phyloP scores from a whole-genome alignment of 2,888 invertebrate genomes.

The Octonoba sinensis region DNA sequence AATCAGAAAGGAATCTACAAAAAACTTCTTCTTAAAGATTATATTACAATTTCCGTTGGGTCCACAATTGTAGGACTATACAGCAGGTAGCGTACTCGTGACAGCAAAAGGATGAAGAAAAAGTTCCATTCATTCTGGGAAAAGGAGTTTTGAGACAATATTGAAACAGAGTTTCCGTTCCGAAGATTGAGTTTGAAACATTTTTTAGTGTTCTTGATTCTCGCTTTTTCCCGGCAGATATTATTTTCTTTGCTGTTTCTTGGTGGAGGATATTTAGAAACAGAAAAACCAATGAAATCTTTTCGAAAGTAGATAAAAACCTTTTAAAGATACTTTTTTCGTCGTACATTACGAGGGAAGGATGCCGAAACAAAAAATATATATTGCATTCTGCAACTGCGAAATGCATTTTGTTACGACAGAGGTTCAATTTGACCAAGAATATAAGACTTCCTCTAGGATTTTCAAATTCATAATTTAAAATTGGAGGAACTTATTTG shows the following conservation, averaged over 20 bases:
- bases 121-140: not conserved
- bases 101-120: not conserved
- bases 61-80: slow-evolving; percentile 38
- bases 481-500: too few relatives aligned
- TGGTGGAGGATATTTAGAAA: too few relatives aligned
- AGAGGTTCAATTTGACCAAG: too few relatives aligned
- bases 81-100: slow-evolving; percentile 32
- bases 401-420: too few relatives aligned
- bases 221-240: slow-evolving; percentile 18
- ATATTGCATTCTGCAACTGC: too few relatives aligned
- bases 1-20: not conserved
- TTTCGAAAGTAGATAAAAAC: too few relatives aligned
- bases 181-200: slow-evolving; percentile 11
- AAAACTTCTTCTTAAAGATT: slow-evolving; percentile 40
- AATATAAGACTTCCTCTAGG: too few relatives aligned
- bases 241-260: not conserved
- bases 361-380: too few relatives aligned
- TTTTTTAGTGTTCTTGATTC: slow-evolving; percentile 13
- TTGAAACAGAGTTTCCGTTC: slow-evolving; percentile 40
- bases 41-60: slow-evolving; percentile 57
- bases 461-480: too few relatives aligned
- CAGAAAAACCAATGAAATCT: too few relatives aligned
- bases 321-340: too few relatives aligned
- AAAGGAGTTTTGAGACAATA: slow-evolving; percentile 19
- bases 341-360: too few relatives aligned